Conservation (phyloP, 2,797 vertebrate species). For the Staurois parvus region DNA sequence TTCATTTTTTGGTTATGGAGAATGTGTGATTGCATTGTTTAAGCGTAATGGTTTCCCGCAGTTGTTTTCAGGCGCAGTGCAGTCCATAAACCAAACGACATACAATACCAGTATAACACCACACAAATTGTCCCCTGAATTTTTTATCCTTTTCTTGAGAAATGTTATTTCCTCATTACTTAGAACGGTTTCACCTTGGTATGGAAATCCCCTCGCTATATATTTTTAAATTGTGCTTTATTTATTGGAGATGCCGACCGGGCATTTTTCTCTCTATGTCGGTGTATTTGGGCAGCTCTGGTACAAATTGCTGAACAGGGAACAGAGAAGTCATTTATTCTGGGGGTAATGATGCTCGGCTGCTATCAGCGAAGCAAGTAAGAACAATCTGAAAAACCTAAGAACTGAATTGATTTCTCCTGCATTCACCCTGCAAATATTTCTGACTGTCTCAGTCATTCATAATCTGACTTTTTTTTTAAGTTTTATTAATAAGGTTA, state of each 20-base stretch:
- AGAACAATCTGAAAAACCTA: slow-evolving; percentile 4
- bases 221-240: slow-evolving; percentile 24
- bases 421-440: background rate
- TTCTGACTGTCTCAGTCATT: slow-evolving; percentile 4
- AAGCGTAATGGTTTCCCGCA: background rate
- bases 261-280: background rate
- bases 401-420: background rate
- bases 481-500: background rate
- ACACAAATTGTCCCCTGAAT: background rate
- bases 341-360: slow-evolving; percentile 27
- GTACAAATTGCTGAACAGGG: slow-evolving; percentile 21
- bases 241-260: slow-evolving; percentile 17
- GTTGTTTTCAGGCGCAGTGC: background rate
- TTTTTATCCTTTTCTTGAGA: background rate
- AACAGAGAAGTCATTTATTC: slow-evolving; percentile 26
- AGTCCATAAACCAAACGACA: background rate
- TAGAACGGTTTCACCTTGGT: slow-evolving; percentile 15
- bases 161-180: background rate
- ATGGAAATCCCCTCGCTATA: slow-evolving; percentile 1
- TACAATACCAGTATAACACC: slow-evolving; percentile 2
- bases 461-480: background rate
- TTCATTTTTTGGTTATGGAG: slow-evolving; percentile 17
- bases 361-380: slow-evolving; percentile 11
- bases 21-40: slow-evolving; percentile 12
- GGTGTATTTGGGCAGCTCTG: slow-evolving; percentile 10